Conservation (phyloP, 1,140 invertebrate species). For the Lepidostoma basale region DNA sequence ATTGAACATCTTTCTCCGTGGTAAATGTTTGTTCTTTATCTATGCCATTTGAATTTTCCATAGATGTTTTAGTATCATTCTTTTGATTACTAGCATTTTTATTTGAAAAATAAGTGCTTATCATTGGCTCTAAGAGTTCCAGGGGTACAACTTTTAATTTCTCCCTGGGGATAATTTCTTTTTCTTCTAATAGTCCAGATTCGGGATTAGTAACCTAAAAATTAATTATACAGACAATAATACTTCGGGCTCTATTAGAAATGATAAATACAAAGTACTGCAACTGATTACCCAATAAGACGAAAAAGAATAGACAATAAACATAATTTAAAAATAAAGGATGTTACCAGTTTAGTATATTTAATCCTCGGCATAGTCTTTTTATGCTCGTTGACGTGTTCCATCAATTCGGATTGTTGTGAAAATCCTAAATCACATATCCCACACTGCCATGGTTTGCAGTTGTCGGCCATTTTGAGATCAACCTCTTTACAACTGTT, state of each 20-base stretch:
- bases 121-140: slow-evolving; percentile 36
- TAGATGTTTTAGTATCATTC: not conserved
- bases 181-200: slow-evolving; percentile 41
- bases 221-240: slow-evolving; percentile 1
- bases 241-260: too few relatives aligned
- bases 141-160: slow-evolving; percentile 37
- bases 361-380: slow-evolving; percentile 27
- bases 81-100: not conserved
- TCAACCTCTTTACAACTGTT: slow-evolving; percentile 41
- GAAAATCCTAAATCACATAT: slow-evolving; percentile 39
- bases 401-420: slow-evolving; percentile 24
- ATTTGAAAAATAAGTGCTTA: slow-evolving; percentile 32
- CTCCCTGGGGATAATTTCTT: slow-evolving; percentile 39
- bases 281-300: not conserved
- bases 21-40: too few relatives aligned
- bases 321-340: not conserved
- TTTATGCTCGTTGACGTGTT: slow-evolving; percentile 39
- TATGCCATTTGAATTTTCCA: too few relatives aligned
- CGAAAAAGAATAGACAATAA: not conserved
- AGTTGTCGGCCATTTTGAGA: slow-evolving; percentile 28
- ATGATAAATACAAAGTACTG: too few relatives aligned
- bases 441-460: slow-evolving; percentile 43
- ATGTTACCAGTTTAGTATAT: slow-evolving; percentile 43
- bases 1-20: too few relatives aligned
- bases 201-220: slow-evolving; percentile 42